A percentile compares a stretch with the other conserved stretches of the same genome.
Conservation (phyloP, 2,797 vertebrate species). For the Chelidonichthys spinosus region DNA sequence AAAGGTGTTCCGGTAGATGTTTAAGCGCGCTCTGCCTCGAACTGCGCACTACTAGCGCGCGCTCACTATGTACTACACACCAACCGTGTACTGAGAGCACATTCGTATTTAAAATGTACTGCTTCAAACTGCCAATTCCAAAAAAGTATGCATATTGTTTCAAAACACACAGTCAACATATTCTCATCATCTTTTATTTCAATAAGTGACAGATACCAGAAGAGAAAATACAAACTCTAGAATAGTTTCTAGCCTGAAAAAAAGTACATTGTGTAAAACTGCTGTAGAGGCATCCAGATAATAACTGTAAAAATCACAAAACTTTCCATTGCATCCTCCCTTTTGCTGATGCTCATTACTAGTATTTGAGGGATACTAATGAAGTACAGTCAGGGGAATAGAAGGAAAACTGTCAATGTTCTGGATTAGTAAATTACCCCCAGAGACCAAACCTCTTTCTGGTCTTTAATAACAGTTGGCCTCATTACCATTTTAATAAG, state of each 20-base stretch:
- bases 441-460: neutral
- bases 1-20: conserved; percentile 63
- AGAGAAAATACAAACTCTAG: conserved; percentile 78
- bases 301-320: conserved; percentile 61
- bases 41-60: conserved; percentile 43
- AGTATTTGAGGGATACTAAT: conserved; percentile 1
- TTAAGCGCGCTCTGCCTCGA: conserved; percentile 51
- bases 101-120: neutral
- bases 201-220: conserved; percentile 64
- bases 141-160: neutral
- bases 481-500: neutral
- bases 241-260: conserved; percentile 69
- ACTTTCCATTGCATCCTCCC: conserved; percentile 49
- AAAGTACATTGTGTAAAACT: conserved; percentile 65
- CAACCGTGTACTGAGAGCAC: neutral
- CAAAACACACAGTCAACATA: conserved; percentile 23
- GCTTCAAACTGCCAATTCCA: neutral
- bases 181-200: conserved; percentile 68
- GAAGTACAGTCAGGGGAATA: neutral
- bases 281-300: conserved; percentile 57
- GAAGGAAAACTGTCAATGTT: neutral
- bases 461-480: neutral
- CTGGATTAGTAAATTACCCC: neutral
- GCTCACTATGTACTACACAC: conserved; percentile 14
- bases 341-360: conserved; percentile 4